Conservation (phyloP, 2,113 vertebrate species). For the Philantomba maxwellii region DNA sequence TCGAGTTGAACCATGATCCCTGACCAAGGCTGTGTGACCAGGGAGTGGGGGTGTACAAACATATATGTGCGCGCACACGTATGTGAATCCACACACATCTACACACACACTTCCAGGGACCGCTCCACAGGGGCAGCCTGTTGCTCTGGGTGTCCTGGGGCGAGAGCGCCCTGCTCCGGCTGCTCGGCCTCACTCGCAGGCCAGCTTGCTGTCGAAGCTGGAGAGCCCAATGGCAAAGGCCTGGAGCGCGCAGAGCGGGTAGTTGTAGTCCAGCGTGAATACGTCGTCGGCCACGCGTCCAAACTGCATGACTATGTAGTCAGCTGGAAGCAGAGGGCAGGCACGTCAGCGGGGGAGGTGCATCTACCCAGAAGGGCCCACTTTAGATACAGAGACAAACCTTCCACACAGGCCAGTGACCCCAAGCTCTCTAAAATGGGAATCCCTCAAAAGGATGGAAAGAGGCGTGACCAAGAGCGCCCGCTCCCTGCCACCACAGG, state of each 20-base stretch:
- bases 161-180: background rate
- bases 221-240: slow-evolving; percentile 97
- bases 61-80: rapidly evolving
- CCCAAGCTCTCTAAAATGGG: background rate
- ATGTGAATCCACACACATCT: rapidly evolving
- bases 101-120: background rate
- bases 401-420: background rate
- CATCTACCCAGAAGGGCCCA: background rate
- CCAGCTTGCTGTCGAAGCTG: slow-evolving; percentile 97
- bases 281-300: slow-evolving; percentile 94
- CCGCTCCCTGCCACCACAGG: background rate
- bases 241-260: slow-evolving; percentile 96
- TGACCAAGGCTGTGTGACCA: background rate
- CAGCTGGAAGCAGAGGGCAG: slow-evolving; percentile 79
- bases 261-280: slow-evolving; percentile 97
- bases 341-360: background rate
- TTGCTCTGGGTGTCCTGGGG: background rate
- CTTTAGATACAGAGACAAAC: background rate
- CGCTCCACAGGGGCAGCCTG: background rate
- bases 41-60: background rate
- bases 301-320: slow-evolving; percentile 99
- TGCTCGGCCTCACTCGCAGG: slow-evolving; percentile 87
- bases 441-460: background rate
- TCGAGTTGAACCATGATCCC: background rate
- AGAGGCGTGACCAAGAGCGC: background rate